A percentile compares a stretch with the other conserved stretches of the same genome.
Conservation (phyloP, 2,888 invertebrate species). For the Octonoba sinensis region DNA sequence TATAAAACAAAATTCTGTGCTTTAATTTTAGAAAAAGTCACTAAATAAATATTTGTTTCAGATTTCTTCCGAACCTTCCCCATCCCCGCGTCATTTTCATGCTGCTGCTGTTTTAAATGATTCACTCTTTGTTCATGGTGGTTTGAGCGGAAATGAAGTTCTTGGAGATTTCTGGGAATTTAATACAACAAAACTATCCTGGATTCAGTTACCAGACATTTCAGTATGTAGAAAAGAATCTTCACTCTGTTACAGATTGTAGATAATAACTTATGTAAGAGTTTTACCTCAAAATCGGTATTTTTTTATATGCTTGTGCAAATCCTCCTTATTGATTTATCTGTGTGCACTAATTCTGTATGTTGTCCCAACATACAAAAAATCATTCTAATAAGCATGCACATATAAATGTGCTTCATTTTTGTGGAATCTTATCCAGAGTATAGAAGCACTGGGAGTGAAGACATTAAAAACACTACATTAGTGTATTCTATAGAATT, state of each 20-base stretch:
- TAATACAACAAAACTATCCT: slow-evolving; percentile 72
- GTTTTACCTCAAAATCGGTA: background rate
- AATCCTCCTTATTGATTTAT: background rate
- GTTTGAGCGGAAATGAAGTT: slow-evolving; percentile 76
- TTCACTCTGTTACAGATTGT: background rate
- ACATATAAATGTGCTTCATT: too few relatives aligned
- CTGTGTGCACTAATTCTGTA: background rate
- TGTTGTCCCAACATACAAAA: too few relatives aligned
- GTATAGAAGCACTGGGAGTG: too few relatives aligned
- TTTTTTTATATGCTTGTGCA: background rate
- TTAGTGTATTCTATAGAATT: too few relatives aligned
- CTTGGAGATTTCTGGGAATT: slow-evolving; percentile 94
- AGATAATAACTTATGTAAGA: background rate
- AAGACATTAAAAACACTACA: too few relatives aligned
- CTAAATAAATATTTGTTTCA: background rate
- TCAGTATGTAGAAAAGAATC: slow-evolving; percentile 11
- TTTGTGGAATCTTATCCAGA: too few relatives aligned
- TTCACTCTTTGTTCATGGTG: slow-evolving; percentile 90
- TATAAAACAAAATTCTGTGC: too few relatives aligned
- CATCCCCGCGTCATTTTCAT: slow-evolving; percentile 90
- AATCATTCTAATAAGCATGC: too few relatives aligned
- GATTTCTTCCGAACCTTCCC: slow-evolving; percentile 75
- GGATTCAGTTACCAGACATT: slow-evolving; percentile 68
- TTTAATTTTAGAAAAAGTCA: too few relatives aligned
- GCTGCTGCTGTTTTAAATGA: slow-evolving; percentile 89